Conservation (phyloP, 2,888 invertebrate species). For the Cantharis nigra region DNA sequence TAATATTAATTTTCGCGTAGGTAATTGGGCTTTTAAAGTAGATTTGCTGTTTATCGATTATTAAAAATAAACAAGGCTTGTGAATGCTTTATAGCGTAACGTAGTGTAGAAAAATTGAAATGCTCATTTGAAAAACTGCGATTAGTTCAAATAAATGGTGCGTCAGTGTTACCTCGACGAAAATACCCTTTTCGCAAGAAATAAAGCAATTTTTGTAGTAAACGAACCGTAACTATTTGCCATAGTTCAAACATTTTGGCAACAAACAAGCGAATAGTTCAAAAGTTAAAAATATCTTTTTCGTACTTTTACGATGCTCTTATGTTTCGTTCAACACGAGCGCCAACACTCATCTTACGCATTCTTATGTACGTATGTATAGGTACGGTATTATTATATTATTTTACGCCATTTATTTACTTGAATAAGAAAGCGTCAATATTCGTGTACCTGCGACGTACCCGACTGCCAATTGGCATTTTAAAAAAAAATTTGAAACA, state of each 20-base stretch:
- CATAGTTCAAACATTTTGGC: constrained; percentile 55
- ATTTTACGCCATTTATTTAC: background rate
- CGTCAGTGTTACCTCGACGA: constrained; percentile 1
- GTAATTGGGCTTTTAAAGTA: background rate
- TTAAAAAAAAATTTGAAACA: background rate
- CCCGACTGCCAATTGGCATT: background rate
- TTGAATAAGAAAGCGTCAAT: background rate
- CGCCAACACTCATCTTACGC: constrained; percentile 21
- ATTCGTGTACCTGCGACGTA: background rate
- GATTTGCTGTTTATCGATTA: background rate
- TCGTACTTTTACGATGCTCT: constrained; percentile 33
- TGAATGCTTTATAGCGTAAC: background rate
- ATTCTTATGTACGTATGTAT: constrained; percentile 21
- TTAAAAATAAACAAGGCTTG: background rate
- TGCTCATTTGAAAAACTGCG: background rate
- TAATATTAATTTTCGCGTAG: background rate
- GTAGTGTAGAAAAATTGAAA: background rate
- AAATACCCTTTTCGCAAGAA: constrained; percentile 19
- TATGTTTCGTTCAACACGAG: constrained; percentile 25
- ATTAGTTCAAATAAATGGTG: constrained; percentile 4
- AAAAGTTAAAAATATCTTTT: constrained; percentile 53
- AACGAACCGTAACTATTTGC: constrained; percentile 52
- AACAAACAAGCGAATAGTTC: constrained; percentile 53
- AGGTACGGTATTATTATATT: constrained; percentile 5
- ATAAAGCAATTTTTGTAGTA: constrained; percentile 45